Conservation (phyloP, 2,888 invertebrate species). For the Uropetala carovei region DNA sequence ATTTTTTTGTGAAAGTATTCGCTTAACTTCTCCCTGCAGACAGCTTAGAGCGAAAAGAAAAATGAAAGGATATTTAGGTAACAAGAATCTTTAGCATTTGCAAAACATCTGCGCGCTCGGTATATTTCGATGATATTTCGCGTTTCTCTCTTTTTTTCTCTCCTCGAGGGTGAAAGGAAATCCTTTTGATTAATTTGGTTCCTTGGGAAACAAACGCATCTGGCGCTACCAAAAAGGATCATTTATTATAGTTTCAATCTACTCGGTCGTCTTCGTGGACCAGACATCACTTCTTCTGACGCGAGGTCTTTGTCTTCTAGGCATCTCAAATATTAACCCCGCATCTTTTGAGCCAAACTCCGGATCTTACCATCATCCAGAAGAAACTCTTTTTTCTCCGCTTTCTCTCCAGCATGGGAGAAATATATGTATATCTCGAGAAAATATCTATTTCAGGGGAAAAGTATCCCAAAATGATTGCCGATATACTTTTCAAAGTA, state of each 20-base stretch:
- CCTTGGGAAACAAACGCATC: conserved; percentile 55
- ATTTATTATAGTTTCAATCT: conserved; percentile 57
- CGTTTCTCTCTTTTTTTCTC: not conserved
- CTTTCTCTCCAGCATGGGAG: not conserved
- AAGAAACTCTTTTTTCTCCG: not conserved
- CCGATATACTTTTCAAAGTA: not conserved
- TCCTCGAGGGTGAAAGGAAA: not conserved
- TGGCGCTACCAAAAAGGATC: conserved; percentile 35
- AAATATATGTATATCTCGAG: not conserved
- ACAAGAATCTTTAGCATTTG: not conserved
- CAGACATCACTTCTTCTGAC: conserved; percentile 22
- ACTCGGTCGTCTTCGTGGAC: conserved; percentile 2
- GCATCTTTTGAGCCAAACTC: not conserved
- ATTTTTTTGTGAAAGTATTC: too few relatives aligned
- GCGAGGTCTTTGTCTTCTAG: not conserved
- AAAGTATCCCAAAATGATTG: not conserved
- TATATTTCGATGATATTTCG: not conserved
- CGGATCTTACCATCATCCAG: not conserved
- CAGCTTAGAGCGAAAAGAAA: not conserved
- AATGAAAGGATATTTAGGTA: not conserved
- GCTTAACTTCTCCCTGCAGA: too few relatives aligned
- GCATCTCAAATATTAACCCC: not conserved
- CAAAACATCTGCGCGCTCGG: conserved; percentile 12
- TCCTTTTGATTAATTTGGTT: conserved; percentile 43
- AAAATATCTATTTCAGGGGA: not conserved